Evolutionary conservation across 1,140 invertebrate species (phyloP).

Genomic region (Zaprionus lachaisei): DNA sequence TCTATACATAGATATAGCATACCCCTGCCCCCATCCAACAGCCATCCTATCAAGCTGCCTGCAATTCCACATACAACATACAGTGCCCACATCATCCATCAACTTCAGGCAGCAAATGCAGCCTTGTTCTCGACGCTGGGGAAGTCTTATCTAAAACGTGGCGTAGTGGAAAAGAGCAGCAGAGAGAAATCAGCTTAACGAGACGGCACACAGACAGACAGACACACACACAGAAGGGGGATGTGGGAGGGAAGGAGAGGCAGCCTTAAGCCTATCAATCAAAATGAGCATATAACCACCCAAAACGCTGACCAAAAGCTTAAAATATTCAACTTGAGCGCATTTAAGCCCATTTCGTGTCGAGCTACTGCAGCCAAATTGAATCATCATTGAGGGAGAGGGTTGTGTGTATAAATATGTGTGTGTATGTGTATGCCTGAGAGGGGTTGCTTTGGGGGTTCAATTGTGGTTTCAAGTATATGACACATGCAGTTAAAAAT

Average conservation of each 20-base stretch:
- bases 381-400: slow-evolving; percentile 64
- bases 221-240: neutral
- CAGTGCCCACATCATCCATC: slow-evolving; percentile 53
- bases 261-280: slow-evolving; percentile 71
- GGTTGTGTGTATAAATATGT: neutral
- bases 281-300: slow-evolving; percentile 62
- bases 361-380: slow-evolving; percentile 67
- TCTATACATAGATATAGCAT: neutral
- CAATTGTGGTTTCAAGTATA: slow-evolving; percentile 27
- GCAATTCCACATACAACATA: neutral
- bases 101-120: slow-evolving; percentile 38
- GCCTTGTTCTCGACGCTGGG: slow-evolving; percentile 1
- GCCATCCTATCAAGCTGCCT: neutral
- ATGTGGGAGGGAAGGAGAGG: neutral
- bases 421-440: neutral
- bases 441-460: neutral
- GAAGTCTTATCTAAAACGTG: slow-evolving; percentile 47
- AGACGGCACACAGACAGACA: slow-evolving; percentile 20
- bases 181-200: slow-evolving; percentile 54
- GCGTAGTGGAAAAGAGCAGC: slow-evolving; percentile 43
- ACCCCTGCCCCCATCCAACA: neutral
- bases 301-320: slow-evolving; percentile 59
- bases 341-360: slow-evolving; percentile 60
- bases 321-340: slow-evolving; percentile 63
- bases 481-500: slow-evolving; percentile 72